phyloP scores from a whole-genome alignment of 2,113 vertebrate genomes.

The Amphilophus citrinellus region DNA sequence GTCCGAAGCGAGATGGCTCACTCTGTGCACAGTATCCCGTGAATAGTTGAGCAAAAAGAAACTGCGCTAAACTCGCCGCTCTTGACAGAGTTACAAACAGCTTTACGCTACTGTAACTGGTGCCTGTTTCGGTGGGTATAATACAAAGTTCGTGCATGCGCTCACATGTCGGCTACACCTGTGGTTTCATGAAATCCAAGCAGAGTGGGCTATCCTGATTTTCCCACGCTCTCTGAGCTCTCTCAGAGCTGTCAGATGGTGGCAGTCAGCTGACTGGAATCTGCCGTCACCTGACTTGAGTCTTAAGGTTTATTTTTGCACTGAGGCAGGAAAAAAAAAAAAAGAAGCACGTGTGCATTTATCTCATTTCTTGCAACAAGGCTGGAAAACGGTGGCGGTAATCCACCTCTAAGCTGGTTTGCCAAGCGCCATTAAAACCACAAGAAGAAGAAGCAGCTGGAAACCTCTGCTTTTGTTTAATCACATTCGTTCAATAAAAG shows the following conservation, averaged over 20 bases:
- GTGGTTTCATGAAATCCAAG: background rate
- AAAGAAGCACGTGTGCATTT: background rate
- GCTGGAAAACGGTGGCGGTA: too few relatives aligned
- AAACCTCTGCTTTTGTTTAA: background rate
- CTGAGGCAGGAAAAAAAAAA: background rate
- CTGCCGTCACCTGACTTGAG: background rate
- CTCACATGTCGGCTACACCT: fast-evolving
- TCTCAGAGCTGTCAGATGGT: background rate
- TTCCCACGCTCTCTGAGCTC: background rate
- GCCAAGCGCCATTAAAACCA: too few relatives aligned
- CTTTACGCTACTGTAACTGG: fast-evolving
- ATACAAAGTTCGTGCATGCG: background rate
- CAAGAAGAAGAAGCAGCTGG: background rate
- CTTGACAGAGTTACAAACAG: background rate
- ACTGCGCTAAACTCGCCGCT: fast-evolving
- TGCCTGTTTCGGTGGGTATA: fast-evolving
- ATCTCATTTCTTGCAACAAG: background rate
- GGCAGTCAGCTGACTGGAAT: conserved; percentile 57
- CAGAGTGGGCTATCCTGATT: background rate
- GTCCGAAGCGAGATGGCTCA: background rate
- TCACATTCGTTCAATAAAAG: background rate
- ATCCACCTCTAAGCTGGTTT: too few relatives aligned
- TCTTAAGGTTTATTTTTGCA: background rate
- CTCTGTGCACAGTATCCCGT: background rate
- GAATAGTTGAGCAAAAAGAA: background rate